Base-by-base conservation (phyloP, 2,113 vertebrate genomes). In the Microcebus lehilahytsara region DNA sequence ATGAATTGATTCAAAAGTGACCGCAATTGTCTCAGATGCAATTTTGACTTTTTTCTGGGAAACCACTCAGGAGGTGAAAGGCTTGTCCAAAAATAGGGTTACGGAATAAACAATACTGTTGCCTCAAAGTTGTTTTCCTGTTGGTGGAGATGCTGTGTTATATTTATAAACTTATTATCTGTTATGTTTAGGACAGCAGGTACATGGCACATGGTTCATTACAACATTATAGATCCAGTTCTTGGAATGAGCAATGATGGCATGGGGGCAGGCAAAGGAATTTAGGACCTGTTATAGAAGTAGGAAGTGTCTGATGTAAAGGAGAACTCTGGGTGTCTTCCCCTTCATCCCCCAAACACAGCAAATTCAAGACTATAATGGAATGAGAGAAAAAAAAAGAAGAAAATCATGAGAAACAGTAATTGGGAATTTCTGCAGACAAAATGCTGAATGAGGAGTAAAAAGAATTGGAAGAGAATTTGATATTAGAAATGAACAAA, bases 31-130 rank as follows among this genome's bases (percentile, higher is more conserved):
- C n/a, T 56, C 53, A 58, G 56, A 81, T 51, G 16, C 85, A 20
- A 75, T 53, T 95, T 75, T 89, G 58, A 94, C 3, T 64, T 14
- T 84, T 96, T 81, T 90, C 37, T 71, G 87, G 58, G 25, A 94
- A 93, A 60, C 4, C 9, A 75, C 7, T 83, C n/a, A 60, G 16
- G 14, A 89, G 23, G 17, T 79, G 86, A 69, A 23, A 80, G 17
- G 14, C 19, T 67, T 71, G 27, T 92, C 53, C 37, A 40, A 67
- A 80, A 79, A 78, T n/a, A 83, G 37, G 30, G 13, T n/a, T 95
- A 84, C 0, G 56, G 27, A 49, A 64, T 83, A 92, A 80, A 27
- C 22, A 77, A 79, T 51, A 32, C 2, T 42, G 34, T 90, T 79
- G 74, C 5, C 6, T 79, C 49, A 88, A 80, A 17, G 34, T 17